phyloP scores from a whole-genome alignment of 2,888 invertebrate species.

The Dynastes grantii region DNA sequence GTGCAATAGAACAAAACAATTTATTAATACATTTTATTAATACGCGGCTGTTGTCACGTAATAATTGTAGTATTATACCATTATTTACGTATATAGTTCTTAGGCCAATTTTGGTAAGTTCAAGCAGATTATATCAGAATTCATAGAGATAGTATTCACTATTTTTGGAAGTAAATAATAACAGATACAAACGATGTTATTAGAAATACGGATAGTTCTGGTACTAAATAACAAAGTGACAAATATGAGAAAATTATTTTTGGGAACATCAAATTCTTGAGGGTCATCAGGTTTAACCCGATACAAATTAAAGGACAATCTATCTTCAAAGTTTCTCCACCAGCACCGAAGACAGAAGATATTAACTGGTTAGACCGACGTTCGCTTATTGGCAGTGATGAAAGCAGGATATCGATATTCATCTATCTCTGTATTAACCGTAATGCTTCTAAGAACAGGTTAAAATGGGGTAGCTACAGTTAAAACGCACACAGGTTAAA shows the following conservation, averaged over 20 bases:
- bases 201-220: background rate
- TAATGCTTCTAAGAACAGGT: background rate
- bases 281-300: background rate
- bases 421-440: background rate
- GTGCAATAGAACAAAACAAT: too few relatives aligned
- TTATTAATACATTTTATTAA: too few relatives aligned
- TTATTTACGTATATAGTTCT: too few relatives aligned
- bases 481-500: background rate
- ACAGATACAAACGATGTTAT: background rate
- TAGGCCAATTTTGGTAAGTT: too few relatives aligned
- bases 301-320: conserved; percentile 8
- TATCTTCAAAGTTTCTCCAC: conserved; percentile 27
- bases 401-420: background rate
- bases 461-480: background rate
- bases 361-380: conserved; percentile 15
- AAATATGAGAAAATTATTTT: background rate
- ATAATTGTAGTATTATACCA: too few relatives aligned
- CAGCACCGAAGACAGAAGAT: conserved; percentile 6
- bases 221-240: background rate
- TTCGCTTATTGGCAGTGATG: conserved; percentile 1
- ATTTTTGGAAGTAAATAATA: too few relatives aligned
- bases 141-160: too few relatives aligned
- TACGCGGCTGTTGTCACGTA: too few relatives aligned
- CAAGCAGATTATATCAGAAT: too few relatives aligned
- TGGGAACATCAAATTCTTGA: background rate